Percentiles rank a stretch among this genome's conserved stretches.
Conservation (phyloP, 2,888 invertebrate genomes). For the Isoperla grammatica region DNA sequence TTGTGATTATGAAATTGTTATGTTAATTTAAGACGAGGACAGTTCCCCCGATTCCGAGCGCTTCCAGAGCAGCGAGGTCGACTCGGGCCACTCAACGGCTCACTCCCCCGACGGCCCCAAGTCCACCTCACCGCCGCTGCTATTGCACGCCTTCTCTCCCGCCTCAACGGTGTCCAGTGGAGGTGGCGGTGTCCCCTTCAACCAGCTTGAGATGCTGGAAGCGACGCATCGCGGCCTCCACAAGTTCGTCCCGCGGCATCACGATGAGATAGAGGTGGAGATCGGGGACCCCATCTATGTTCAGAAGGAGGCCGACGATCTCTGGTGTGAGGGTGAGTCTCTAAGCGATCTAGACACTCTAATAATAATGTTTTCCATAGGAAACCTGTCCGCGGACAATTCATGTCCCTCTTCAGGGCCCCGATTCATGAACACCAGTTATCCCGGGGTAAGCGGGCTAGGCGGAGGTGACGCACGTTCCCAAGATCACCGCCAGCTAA, state of each 20-base stretch:
- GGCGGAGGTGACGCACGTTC: too few relatives aligned
- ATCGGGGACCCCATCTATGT: constrained; percentile 97
- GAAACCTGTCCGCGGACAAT: too few relatives aligned
- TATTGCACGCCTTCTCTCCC: constrained; percentile 38
- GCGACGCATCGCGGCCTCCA: constrained; percentile 94
- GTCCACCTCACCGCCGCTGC: constrained; percentile 70
- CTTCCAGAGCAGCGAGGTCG: constrained; percentile 67
- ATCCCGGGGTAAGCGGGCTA: too few relatives aligned
- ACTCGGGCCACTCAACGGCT: constrained; percentile 87
- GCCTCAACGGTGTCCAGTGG: constrained; percentile 53
- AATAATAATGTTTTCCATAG: too few relatives aligned
- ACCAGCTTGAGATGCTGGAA: constrained; percentile 78
- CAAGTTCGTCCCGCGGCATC: constrained; percentile 91
- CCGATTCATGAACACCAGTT: too few relatives aligned
- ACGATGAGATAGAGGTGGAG: constrained; percentile 93
- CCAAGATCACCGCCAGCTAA: too few relatives aligned
- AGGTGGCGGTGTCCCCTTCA: constrained; percentile 65
- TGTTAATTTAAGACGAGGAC: constrained; percentile 76
- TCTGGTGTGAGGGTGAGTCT: constrained; percentile 89
- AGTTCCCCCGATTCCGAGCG: constrained; percentile 83
- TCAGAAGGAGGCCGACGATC: constrained; percentile 91
- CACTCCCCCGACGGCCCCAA: constrained; percentile 88
- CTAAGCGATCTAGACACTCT: too few relatives aligned
- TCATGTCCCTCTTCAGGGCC: too few relatives aligned
- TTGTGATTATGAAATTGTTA: too few relatives aligned